Conservation (phyloP, 2,113 vertebrate species). For the Bufo bufo region DNA sequence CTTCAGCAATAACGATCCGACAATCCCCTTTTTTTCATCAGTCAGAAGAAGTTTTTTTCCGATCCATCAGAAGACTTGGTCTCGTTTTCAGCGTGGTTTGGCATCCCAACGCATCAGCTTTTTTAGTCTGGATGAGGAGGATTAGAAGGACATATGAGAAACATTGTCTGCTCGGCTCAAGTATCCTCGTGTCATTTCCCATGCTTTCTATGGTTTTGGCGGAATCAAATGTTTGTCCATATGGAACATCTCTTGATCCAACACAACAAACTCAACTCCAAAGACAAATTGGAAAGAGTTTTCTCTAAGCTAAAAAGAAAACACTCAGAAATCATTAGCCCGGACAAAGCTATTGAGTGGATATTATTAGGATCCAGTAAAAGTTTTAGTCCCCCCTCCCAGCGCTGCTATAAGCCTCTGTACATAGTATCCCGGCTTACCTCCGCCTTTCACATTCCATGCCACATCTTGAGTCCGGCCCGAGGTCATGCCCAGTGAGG, state of each 20-base stretch:
- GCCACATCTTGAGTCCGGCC: not conserved
- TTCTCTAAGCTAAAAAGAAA: slow-evolving; percentile 9
- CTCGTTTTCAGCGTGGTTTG: slow-evolving; percentile 10
- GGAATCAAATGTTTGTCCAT: not conserved
- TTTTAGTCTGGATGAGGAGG: not conserved
- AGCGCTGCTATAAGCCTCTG: not conserved
- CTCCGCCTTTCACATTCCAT: slow-evolving; percentile 29
- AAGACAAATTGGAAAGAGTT: slow-evolving; percentile 60
- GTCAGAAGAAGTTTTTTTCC: not conserved
- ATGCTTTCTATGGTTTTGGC: slow-evolving; percentile 51
- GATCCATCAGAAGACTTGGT: not conserved
- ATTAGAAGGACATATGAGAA: slow-evolving; percentile 47
- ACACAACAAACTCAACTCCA: not conserved
- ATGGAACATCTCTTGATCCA: slow-evolving; percentile 50
- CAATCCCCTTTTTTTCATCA: slow-evolving; percentile 1
- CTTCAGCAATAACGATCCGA: not conserved
- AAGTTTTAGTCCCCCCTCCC: not conserved
- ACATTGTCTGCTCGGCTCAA: slow-evolving; percentile 49
- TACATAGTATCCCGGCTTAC: not conserved
- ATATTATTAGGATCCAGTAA: slow-evolving; percentile 2
- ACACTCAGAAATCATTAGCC: slow-evolving; percentile 54
- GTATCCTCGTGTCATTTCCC: slow-evolving; percentile 50
- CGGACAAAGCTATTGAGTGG: slow-evolving; percentile 10
- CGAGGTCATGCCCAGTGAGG: slow-evolving; percentile 9
- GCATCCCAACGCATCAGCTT: slow-evolving; percentile 8